Percentiles rank a stretch among this genome's conserved stretches.
phyloP scores from a whole-genome alignment of 2,113 vertebrate genomes.

The Herpetotheres cachinnans region DNA sequence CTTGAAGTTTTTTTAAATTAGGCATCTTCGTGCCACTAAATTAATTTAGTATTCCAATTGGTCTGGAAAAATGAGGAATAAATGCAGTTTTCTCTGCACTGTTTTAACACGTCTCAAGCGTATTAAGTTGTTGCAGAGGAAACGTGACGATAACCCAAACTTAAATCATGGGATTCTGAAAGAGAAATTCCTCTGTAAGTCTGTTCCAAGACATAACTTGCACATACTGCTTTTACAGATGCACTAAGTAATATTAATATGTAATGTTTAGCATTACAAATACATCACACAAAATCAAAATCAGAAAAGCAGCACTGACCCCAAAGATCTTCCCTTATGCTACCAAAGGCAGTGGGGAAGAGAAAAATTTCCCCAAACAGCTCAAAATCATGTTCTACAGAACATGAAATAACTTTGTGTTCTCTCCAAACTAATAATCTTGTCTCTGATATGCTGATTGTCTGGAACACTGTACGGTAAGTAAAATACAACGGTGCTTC shows the following conservation, averaged over 20 bases:
- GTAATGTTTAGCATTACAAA: background rate
- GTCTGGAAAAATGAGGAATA: background rate
- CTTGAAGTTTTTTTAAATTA: background rate
- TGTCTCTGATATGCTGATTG: background rate
- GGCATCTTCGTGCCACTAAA: background rate
- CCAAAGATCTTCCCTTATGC: background rate
- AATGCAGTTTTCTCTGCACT: background rate
- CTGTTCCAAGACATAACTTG: background rate
- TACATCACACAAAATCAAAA: background rate
- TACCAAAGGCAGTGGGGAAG: background rate
- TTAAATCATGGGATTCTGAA: background rate
- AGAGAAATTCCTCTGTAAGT: background rate
- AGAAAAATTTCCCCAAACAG: background rate
- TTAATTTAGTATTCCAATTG: background rate
- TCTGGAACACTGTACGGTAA: background rate
- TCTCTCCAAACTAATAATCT: background rate
- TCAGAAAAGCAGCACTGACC: background rate
- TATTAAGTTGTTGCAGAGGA: background rate
- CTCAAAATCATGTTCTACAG: background rate
- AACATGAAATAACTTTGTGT: background rate
- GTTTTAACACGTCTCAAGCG: background rate
- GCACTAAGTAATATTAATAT: background rate
- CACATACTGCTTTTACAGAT: background rate
- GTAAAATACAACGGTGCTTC: background rate
- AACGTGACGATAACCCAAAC: background rate